These are phyloP conservation scores for Gadopsis marmoratus DNA, from an alignment of 2,797 vertebrate species.

Conservation along the genomic window DNA sequence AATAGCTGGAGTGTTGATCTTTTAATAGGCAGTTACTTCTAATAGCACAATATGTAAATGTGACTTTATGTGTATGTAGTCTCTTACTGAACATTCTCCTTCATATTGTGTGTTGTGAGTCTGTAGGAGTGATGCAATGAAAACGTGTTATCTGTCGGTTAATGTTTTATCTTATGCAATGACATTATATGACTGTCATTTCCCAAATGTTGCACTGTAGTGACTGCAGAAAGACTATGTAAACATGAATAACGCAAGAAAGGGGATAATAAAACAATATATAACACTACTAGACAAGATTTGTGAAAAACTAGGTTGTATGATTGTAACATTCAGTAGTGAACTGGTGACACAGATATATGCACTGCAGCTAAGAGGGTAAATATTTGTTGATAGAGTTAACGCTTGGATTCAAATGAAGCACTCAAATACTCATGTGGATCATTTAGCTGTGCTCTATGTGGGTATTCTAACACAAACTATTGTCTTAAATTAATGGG, in stretches of 20 bases:
- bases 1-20: constrained; percentile 10
- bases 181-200: constrained; percentile 27
- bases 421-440: constrained; percentile 7
- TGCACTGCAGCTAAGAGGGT: constrained; percentile 69
- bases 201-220: constrained; percentile 19
- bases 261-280: constrained; percentile 21
- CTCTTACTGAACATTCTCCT: constrained; percentile 32
- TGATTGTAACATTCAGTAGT: background rate
- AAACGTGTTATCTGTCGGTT: constrained; percentile 58
- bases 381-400: constrained; percentile 90
- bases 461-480: constrained; percentile 2
- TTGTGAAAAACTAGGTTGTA: background rate
- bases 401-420: constrained; percentile 55
- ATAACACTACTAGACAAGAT: background rate
- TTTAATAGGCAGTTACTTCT: constrained; percentile 16
- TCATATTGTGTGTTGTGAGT: constrained; percentile 19
- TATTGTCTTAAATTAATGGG: background rate
- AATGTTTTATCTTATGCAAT: constrained; percentile 65
- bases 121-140: constrained; percentile 22
- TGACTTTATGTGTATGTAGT: constrained; percentile 14
- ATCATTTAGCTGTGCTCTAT: constrained; percentile 19
- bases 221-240: constrained; percentile 12
- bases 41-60: constrained; percentile 20
- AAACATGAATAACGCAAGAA: constrained; percentile 11
- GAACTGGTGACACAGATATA: constrained; percentile 43